Conservation (phyloP, 2,113 vertebrate species). For the Ammospiza nelsoni region DNA sequence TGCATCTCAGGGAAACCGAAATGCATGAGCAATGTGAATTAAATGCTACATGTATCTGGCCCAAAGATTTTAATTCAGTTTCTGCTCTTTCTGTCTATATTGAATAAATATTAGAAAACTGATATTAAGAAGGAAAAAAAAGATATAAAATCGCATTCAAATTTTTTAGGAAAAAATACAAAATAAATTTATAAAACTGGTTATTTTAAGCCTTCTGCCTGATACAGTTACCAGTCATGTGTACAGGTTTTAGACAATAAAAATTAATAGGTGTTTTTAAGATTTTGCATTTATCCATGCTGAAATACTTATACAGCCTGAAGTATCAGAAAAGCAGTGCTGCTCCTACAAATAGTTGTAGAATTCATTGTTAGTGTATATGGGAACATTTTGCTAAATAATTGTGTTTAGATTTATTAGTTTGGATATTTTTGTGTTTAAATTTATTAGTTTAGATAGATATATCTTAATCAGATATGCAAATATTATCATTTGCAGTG, state of each 20-base stretch:
- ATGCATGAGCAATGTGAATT: neutral
- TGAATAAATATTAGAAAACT: neutral
- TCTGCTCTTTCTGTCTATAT: neutral
- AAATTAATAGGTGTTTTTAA: neutral
- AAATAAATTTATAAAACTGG: neutral
- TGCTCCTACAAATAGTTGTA: neutral
- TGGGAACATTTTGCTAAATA: neutral
- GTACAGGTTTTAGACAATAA: neutral
- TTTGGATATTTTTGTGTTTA: too few relatives aligned
- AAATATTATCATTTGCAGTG: neutral
- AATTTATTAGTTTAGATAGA: neutral
- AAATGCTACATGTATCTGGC: neutral
- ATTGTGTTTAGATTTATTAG: neutral
- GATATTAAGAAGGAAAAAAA: neutral
- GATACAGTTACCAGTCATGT: neutral
- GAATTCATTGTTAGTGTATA: neutral
- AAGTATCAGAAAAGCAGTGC: neutral
- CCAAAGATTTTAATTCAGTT: neutral
- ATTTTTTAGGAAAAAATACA: neutral
- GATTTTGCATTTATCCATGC: neutral
- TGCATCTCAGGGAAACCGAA: neutral
- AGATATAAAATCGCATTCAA: neutral
- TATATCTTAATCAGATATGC: neutral
- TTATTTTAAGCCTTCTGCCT: neutral
- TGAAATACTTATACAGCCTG: neutral